A percentile compares a stretch with the other conserved stretches of the same genome.
These are phyloP conservation scores for Wasmannia auropunctata DNA, from an alignment of 1,140 invertebrate genomes.

Conservation along the genomic window DNA sequence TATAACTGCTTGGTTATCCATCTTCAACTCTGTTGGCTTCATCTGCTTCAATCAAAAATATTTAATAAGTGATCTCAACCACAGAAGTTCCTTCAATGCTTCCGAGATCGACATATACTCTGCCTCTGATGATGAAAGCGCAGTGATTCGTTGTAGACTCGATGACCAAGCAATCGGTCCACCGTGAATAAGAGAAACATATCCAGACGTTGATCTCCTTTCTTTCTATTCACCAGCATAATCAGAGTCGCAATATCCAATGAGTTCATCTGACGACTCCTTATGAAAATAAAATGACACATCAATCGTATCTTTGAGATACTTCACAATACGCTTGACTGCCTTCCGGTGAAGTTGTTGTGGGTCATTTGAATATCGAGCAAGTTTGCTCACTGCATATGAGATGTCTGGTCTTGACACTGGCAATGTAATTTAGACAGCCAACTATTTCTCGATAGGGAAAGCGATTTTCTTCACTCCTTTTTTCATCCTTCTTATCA, in stretches of 20 bases:
- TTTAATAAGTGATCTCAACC: not conserved
- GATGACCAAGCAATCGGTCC: conserved; percentile 18
- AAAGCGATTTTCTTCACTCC: not conserved
- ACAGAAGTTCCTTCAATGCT: conserved; percentile 25
- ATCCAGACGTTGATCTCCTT: conserved; percentile 25
- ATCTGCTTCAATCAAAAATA: not conserved
- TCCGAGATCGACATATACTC: conserved; percentile 31
- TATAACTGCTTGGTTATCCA: conserved; percentile 44
- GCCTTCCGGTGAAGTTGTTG: conserved; percentile 18
- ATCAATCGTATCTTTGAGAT: not conserved
- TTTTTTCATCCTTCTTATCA: not conserved
- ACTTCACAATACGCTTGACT: conserved; percentile 25
- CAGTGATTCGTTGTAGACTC: not conserved
- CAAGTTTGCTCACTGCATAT: not conserved
- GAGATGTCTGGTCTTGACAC: conserved; percentile 23
- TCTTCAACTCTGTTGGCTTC: not conserved
- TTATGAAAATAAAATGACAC: not conserved
- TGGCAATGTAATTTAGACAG: not conserved
- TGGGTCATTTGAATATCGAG: conserved; percentile 3
- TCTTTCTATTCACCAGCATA: conserved; percentile 4
- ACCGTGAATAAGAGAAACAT: not conserved
- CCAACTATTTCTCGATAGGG: not conserved
- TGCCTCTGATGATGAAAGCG: not conserved
- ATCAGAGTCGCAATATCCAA: conserved; percentile 27
- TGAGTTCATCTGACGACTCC: not conserved